Base-by-base conservation (phyloP, 1,140 invertebrate genomes). In the Nasonia giraulti region DNA sequence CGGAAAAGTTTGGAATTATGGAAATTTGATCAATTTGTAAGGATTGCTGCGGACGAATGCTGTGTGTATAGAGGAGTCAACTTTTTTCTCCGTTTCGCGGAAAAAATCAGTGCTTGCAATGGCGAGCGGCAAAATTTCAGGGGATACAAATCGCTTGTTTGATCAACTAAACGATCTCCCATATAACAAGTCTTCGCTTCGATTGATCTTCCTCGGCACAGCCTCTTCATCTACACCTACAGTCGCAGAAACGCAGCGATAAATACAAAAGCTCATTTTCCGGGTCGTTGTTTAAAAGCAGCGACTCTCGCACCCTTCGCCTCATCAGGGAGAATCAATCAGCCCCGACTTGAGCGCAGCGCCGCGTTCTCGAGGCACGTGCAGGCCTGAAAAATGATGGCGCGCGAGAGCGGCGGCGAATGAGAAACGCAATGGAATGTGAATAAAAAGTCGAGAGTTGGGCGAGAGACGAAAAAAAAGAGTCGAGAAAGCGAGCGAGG, bases 391-490 rank as follows among this genome's bases (percentile, higher is more conserved):
- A 17, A n/a, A 75, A 44, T 75, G 37, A 40, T 20, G 20, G 14
- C 7, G 33, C 37, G 73, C 14, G 5, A 74, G 33, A 31, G 23
- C 71, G 2, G 23, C 71, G 2, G 10, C 17, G 33, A 77, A 55
- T 23, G 75, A 77, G 44, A 50, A 77, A 50, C n/a, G 75, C 75
- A 77, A 31, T 50, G 40, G 44, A 77, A 75, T 75, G 73, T 44
- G 73, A 77, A 77, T 20, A 50, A 77, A 77, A 31, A 23, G 7
- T 6, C 2, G 74, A 77, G 7, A 27, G 27, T 27, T 27, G 27
- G 27, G 10, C 44, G 37, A 44, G 20, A n/a, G 20, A 44, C 2
- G 44, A 31, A 77, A 50, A 77, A 23, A 50, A 23, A 4, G 23
- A 44, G n/a, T 17, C 20, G n/a, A 23, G 23, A n/a, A 50, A 50